Percentiles rank a stretch among this genome's conserved stretches.
Conservation (phyloP, 2,888 invertebrate genomes). For the Platycnemis pennipes region DNA sequence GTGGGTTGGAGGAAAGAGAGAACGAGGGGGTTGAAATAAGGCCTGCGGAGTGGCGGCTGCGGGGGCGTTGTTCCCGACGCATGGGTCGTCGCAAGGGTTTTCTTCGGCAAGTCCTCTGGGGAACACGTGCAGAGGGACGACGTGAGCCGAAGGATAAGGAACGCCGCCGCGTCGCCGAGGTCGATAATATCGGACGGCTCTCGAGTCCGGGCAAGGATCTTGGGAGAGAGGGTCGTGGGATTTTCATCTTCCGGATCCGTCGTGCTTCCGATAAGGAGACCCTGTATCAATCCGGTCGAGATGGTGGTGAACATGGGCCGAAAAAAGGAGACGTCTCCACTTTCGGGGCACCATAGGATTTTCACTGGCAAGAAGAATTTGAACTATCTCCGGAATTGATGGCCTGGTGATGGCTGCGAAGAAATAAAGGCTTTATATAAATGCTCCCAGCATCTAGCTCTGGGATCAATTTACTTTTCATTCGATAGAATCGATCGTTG, state of each 20-base stretch:
- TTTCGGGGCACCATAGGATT: too few species aligned
- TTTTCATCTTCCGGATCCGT: neutral
- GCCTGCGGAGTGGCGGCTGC: neutral
- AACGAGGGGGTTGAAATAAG: neutral
- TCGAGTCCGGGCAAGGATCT: neutral
- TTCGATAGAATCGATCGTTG: too few species aligned
- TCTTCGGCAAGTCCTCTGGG: neutral
- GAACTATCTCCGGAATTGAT: too few species aligned
- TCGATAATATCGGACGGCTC: neutral
- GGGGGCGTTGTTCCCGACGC: neutral
- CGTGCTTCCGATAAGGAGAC: neutral
- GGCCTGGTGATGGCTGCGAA: too few species aligned
- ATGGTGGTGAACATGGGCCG: too few species aligned
- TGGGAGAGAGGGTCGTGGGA: neutral
- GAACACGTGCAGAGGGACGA: neutral
- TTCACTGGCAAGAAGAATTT: too few species aligned
- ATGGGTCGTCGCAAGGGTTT: neutral
- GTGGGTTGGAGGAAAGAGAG: neutral
- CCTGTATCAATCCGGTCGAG: neutral
- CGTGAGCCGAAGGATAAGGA: slow-evolving; percentile 6
- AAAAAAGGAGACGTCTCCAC: too few species aligned
- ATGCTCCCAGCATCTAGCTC: too few species aligned
- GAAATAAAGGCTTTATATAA: too few species aligned
- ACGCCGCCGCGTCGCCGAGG: neutral
- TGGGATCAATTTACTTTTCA: too few species aligned